These are phyloP conservation scores for Ardeotis arabs DNA, from an alignment of 2,113 vertebrate species.

Conservation along the genomic window DNA sequence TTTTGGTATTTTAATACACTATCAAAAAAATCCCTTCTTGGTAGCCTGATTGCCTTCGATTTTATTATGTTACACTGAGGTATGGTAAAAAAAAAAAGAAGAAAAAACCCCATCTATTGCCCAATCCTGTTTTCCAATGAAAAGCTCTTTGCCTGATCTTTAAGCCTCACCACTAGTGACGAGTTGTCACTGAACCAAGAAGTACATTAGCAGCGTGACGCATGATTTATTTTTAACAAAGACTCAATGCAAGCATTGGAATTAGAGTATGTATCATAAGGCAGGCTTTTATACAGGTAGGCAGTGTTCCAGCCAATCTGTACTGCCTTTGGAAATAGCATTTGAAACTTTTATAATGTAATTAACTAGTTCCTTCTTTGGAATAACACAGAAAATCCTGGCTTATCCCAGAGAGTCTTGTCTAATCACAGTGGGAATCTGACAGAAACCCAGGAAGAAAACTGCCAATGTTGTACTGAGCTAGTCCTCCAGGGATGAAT, in stretches of 20 bases:
- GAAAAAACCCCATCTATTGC: background rate
- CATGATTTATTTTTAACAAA: slow-evolving; percentile 4
- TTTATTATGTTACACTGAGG: background rate
- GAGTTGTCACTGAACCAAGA: background rate
- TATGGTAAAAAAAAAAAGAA: background rate
- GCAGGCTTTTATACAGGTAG: background rate
- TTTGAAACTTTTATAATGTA: background rate
- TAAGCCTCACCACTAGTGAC: background rate
- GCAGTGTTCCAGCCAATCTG: background rate
- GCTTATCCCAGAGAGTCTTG: background rate
- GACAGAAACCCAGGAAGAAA: background rate
- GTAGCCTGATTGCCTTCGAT: background rate
- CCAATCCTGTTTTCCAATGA: background rate
- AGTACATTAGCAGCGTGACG: background rate
- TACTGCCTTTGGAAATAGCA: background rate
- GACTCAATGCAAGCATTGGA: background rate
- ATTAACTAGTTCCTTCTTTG: background rate
- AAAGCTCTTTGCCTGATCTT: background rate
- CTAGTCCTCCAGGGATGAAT: background rate
- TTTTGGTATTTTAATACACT: background rate
- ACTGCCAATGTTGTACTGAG: background rate
- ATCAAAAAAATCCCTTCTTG: background rate
- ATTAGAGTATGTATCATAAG: background rate
- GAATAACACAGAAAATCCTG: background rate
- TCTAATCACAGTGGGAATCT: background rate